Conservation (phyloP, 2,888 invertebrate species). For the Marasmarcha lunaedactyla region DNA sequence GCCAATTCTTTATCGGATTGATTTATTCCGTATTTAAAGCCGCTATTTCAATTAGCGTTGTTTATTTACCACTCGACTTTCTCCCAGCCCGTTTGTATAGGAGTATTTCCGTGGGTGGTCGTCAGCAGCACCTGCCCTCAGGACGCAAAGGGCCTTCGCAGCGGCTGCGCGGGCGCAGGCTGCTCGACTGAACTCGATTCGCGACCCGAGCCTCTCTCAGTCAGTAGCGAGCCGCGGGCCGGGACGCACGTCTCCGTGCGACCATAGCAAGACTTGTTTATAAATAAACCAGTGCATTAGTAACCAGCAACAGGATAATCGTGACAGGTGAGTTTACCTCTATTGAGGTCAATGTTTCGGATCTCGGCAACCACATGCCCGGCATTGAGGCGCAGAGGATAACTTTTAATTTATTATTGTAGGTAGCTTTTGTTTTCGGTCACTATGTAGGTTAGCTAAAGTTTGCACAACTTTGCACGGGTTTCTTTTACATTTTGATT, state of each 20-base stretch:
- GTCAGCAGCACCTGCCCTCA: conserved; percentile 14
- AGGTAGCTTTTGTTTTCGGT: conserved; percentile 41
- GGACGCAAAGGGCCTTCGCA: not conserved
- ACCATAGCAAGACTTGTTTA: conserved; percentile 35
- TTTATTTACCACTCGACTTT: too few species aligned
- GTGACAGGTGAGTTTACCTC: conserved; percentile 47
- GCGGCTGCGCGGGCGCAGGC: conserved; percentile 16
- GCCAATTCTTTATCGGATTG: too few species aligned
- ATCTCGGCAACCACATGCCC: conserved; percentile 19
- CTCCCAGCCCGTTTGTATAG: too few species aligned
- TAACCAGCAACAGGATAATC: conserved; percentile 40
- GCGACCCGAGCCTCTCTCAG: conserved; percentile 31
- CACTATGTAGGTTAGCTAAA: conserved; percentile 22
- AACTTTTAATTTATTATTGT: conserved; percentile 32
- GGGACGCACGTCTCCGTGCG: conserved; percentile 29
- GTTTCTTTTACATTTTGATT: conserved; percentile 7
- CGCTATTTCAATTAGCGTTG: too few species aligned
- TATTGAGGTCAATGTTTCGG: conserved; percentile 40
- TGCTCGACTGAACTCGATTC: conserved; percentile 44
- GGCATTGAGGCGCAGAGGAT: conserved; percentile 13
- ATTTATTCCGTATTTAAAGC: too few species aligned
- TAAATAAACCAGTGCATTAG: conserved; percentile 42
- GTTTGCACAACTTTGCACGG: conserved; percentile 22
- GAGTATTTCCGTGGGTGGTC: conserved; percentile 21
- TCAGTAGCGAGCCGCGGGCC: conserved; percentile 34